Base-by-base conservation (phyloP, 2,888 invertebrate genomes). In the Eretmocerus hayati region DNA sequence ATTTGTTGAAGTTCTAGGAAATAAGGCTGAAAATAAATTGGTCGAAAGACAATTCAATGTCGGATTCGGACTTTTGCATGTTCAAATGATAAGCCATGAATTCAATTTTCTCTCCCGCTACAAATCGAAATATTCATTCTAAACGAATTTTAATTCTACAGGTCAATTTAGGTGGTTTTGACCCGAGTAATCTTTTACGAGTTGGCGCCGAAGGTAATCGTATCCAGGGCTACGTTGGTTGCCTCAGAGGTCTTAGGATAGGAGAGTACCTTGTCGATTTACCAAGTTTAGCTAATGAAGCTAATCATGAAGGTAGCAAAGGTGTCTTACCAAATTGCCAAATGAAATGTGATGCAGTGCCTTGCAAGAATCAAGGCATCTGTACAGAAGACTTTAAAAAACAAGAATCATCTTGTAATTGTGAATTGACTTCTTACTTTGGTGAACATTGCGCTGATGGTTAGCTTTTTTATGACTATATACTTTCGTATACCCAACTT, bases 381-480 rank as follows among this genome's bases (percentile, higher is more conserved):
- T 93, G 92, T 63, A 85, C 87, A 3, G 92, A 93, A 70, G 87
- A 91, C 66, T 94, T 94, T 68, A 82, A 83, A 13, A 84, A 85
- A 54, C 88, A 89, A 60, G 85, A 87, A 56, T 88, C 89, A 57
- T 84, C 85, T 9, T 94, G 94, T 64, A 84, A 91, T 57, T 93
- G 92, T 59, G 88, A 90, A 59, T 80, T 87, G 53, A 92, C 92
- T 1, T 92, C 91, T 48, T 93, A 91, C 66, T 85, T 88, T 58
- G 92, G 92, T 13, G 89, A 90, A 59, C 82, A 84, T 61, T 92
- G 92, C 63, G 84, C 85, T 57, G 89, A 90, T 57, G 78, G 77
- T 77, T 62, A 56, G 11, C 26, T 37, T 39, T 21, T 40, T 33
- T 30, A 20, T 21, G 23, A 13, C 11, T 13, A 36, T 36, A 30